Conservation (phyloP, 2,797 vertebrate genomes). For the Melanotaenia boesemani region DNA sequence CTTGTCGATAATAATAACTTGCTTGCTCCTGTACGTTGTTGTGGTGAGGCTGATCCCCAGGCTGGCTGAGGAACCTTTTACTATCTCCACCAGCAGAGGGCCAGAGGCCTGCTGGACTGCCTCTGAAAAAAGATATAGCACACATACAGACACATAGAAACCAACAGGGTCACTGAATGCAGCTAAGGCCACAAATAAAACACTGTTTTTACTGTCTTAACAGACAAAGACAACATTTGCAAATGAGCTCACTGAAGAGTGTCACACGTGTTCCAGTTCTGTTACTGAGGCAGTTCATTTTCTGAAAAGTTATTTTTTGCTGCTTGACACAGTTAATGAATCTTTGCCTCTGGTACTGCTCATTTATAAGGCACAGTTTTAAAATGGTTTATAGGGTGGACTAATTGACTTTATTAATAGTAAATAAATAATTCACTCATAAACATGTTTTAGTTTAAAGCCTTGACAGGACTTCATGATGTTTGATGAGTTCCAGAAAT, state of each 20-base stretch:
- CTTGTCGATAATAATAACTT: slow-evolving; percentile 94
- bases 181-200: neutral
- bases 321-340: neutral
- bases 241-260: neutral
- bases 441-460: neutral
- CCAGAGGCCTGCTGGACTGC: slow-evolving; percentile 90
- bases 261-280: neutral
- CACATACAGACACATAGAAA: slow-evolving; percentile 16
- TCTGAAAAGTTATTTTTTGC: neutral
- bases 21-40: slow-evolving; percentile 89
- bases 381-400: neutral
- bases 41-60: slow-evolving; percentile 91
- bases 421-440: neutral
- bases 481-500: neutral
- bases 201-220: neutral
- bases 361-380: too few species aligned
- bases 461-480: neutral
- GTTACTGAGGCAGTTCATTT: neutral
- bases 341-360: neutral
- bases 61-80: slow-evolving; percentile 87
- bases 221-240: neutral
- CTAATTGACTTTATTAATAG: neutral
- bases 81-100: slow-evolving; percentile 94
- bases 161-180: neutral
- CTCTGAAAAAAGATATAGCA: slow-evolving; percentile 81